Conservation (phyloP, 1,140 invertebrate species). For the Drosophila equinoxialis region DNA sequence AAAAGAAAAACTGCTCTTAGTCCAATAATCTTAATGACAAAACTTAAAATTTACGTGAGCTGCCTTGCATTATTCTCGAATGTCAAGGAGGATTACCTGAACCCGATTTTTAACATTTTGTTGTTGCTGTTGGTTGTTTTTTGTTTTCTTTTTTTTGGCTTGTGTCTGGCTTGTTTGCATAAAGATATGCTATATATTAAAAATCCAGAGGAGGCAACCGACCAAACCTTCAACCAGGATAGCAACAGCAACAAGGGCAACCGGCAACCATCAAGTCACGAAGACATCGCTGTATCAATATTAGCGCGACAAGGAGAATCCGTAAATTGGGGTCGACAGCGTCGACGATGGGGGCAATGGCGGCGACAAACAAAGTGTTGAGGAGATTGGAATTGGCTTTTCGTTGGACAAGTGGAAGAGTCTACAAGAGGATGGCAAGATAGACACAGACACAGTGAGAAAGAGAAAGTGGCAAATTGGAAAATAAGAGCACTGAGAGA, state of each 20-base stretch:
- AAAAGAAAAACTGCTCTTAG: constrained; percentile 66
- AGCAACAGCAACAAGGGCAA: not conserved
- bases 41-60: constrained; percentile 81
- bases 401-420: constrained; percentile 43
- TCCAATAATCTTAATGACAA: constrained; percentile 81
- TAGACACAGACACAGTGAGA: constrained; percentile 2
- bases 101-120: constrained; percentile 39
- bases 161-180: constrained; percentile 59
- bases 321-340: constrained; percentile 78
- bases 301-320: constrained; percentile 70
- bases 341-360: constrained; percentile 29
- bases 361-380: constrained; percentile 68
- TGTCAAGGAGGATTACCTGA: constrained; percentile 66
- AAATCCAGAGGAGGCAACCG: constrained; percentile 39
- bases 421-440: not conserved
- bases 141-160: constrained; percentile 5
- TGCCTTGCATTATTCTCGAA: constrained; percentile 68
- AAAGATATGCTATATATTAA: constrained; percentile 60
- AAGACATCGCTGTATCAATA: constrained; percentile 44
- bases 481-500: not conserved
- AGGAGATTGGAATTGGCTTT: constrained; percentile 77
- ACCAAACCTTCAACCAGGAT: not conserved
- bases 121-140: too few species aligned
- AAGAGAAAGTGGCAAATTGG: not conserved
- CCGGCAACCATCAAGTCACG: constrained; percentile 17